Evolutionary conservation across 2,888 invertebrate species (phyloP), one percentile per base, ranked within the genome.

Genomic region (Tetropium fuscum): DNA sequence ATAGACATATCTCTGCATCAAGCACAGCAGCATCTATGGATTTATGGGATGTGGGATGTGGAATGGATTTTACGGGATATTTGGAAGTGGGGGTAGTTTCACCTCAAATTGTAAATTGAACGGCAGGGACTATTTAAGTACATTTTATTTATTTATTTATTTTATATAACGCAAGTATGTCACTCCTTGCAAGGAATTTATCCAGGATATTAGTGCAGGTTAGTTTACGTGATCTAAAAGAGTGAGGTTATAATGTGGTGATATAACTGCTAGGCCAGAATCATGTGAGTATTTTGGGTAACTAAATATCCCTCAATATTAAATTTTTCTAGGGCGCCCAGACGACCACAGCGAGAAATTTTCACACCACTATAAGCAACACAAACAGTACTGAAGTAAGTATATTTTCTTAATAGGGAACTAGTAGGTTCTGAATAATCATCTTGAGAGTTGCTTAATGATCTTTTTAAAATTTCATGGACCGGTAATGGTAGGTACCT

Each of bases 301-400:
- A n/a, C n/a, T n/a, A n/a, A n/a, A n/a, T n/a, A n/a, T n/a, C n/a
- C n/a, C n/a, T n/a, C n/a, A n/a, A n/a, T n/a, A n/a, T n/a, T n/a
- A n/a, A n/a, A 25, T 47, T 25, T 48, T 67, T 67, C 36, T 34
- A 69, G 69, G 58, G 64, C 7, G 25, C 65, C 8, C 63, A 64
- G 20, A 51, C 10, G n/a, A 56, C 53, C 1, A 32, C 57, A 3
- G 54, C 45, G 36, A 43, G 69, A 11, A 63, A 34, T 30, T 15
- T 69, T 32, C 69, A 69, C 36, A 59, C 18, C 36, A 15, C 57
- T 19, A 45, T 54, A 44, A 56, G 36, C 34, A 48, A 7, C 51
- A 22, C 40, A 10, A 53, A 16, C 5, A 3, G 13, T 47, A 19
- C 45, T 19, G 27, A 44, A 38, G 64, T 61, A 54, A 60, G 63